A percentile compares a stretch with the other conserved stretches of the same genome.
Conservation (phyloP, 2,888 invertebrate species). For the Cheilosia soror region DNA sequence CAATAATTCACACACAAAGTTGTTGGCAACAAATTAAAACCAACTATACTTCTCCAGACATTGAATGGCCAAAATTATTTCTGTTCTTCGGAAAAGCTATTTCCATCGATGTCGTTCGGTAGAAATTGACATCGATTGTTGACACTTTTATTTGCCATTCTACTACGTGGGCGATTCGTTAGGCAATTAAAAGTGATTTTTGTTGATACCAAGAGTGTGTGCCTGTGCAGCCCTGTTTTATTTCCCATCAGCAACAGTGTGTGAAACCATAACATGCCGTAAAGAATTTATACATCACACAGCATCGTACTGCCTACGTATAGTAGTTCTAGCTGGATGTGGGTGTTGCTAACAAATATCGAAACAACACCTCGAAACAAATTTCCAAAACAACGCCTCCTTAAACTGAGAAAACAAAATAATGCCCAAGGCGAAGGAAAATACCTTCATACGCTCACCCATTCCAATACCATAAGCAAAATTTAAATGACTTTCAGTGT, state of each 20-base stretch:
- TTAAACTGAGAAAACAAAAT: constrained; percentile 27
- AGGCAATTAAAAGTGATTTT: constrained; percentile 40
- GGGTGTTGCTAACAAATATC: neutral
- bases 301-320: neutral
- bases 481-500: neutral
- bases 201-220: neutral
- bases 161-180: constrained; percentile 29
- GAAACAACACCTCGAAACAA: neutral
- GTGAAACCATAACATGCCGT: neutral
- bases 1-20: too few relatives aligned
- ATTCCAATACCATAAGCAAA: neutral
- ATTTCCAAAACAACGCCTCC: constrained; percentile 20
- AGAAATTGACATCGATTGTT: constrained; percentile 39
- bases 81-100: neutral
- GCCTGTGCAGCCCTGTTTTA: constrained; percentile 4
- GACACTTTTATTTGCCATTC: constrained; percentile 52
- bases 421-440: neutral
- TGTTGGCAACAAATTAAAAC: neutral
- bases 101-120: constrained; percentile 19
- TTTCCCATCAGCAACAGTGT: constrained; percentile 5
- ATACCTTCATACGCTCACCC: neutral
- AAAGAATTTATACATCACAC: neutral
- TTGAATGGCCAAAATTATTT: neutral
- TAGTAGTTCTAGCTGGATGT: neutral
- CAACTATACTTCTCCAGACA: neutral